Conservation (phyloP, 2,888 invertebrate genomes). For the Hydraecia micacea region DNA sequence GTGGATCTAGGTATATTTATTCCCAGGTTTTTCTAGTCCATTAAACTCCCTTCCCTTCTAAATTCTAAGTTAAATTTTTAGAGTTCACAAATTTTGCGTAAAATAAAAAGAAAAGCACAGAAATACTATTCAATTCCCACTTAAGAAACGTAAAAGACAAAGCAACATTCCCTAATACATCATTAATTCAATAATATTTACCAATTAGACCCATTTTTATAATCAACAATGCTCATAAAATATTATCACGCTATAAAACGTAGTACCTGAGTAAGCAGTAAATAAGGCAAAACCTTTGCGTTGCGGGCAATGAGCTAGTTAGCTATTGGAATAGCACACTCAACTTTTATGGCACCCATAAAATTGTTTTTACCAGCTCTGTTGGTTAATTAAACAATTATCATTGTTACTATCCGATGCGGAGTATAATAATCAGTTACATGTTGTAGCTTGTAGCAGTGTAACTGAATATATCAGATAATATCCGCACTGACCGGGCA, state of each 20-base stretch:
- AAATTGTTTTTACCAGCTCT: slow-evolving; percentile 64
- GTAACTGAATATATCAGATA: slow-evolving; percentile 37
- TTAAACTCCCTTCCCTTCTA: not conserved
- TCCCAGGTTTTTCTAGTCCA: not conserved
- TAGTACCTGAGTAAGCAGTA: slow-evolving; percentile 65
- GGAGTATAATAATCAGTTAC: slow-evolving; percentile 57
- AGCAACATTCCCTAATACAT: slow-evolving; percentile 29
- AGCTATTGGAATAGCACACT: slow-evolving; percentile 58
- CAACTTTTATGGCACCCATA: slow-evolving; percentile 64
- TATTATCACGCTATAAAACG: slow-evolving; percentile 67
- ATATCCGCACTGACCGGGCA: slow-evolving; percentile 43
- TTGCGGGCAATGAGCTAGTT: slow-evolving; percentile 61
- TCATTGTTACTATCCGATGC: slow-evolving; percentile 59
- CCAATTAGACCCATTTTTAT: slow-evolving; percentile 62
- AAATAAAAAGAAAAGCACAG: slow-evolving; percentile 11
- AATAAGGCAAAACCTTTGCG: slow-evolving; percentile 61
- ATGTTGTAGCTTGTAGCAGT: slow-evolving; percentile 33
- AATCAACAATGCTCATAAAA: slow-evolving; percentile 61
- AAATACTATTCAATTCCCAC: not conserved
- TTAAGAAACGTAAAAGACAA: slow-evolving; percentile 30
- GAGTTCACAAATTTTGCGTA: not conserved
- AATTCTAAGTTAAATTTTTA: too few species aligned
- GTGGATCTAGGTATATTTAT: too few species aligned
- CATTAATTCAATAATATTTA: slow-evolving; percentile 57
- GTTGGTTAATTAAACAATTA: slow-evolving; percentile 70